Evolutionary conservation across 2,113 vertebrate genomes (phyloP), one percentile per base, ranked within the genome.

Genomic region (Campylorhamphus procurvoides): DNA sequence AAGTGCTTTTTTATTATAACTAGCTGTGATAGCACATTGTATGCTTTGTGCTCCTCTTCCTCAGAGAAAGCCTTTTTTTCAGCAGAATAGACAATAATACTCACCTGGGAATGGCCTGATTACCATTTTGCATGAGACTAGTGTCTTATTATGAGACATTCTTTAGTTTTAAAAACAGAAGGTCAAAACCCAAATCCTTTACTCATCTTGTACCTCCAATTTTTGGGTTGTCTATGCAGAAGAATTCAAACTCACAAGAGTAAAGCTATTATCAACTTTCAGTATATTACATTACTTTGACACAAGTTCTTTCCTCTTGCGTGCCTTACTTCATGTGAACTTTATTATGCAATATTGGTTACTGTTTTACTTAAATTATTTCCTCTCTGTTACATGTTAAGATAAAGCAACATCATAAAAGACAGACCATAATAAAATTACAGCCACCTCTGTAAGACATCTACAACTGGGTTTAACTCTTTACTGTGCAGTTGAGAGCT

Each of bases 311-410:
- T 55, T 44, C 40, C 44, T 77, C 46, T 52, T 90, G 15, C 50
- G 33, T 64, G 24, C 24, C 40, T 37, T 29, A 56, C 16, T 33
- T 47, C 10, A 40, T 3, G 11, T 64, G 77, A 89, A 73, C 17
- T 84, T 71, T 62, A 94, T 87, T 92, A 94, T 93, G 58, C n/a
- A 92, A 9, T 58, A 88, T 67, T 75, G 71, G 35, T 35, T 82
- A 67, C 33, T 18, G 14, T 53, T 84, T 81, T 40, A 56, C 8
- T 69, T 75, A 71, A 78, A 71, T 27, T 2, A 29, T 35, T 76
- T 82, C 46, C 18, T 81, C 47, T 55, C 17, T 71, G 12, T 60
- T 49, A 74, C 22, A 17, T 8, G 3, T 53, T 62, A 89, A 73
- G 33, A 77, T 27, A 84, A 56, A 77, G 42, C 8, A 83, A 76